Evolutionary conservation across 2,888 invertebrate genomes (phyloP), one percentile per base, ranked within the genome.

Genomic region (Lordiphosa fenestrarum): DNA sequence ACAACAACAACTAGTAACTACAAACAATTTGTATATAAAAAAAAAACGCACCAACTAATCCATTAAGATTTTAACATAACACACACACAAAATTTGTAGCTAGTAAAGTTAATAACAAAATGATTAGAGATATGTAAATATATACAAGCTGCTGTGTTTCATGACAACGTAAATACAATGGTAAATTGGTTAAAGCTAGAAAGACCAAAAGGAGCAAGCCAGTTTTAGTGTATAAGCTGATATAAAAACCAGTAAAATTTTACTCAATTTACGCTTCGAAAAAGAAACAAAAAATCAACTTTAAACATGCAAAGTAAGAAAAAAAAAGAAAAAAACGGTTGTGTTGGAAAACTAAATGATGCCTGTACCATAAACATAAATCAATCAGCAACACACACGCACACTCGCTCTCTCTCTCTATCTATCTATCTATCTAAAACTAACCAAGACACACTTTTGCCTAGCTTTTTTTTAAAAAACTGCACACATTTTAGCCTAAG

Each of bases 41-140:
- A 84, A 82, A 63, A 72, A 82, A 84, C 80, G 81, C 81, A 84
- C 81, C 81, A 82, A 82, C 73, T 82, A 84, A 59, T 75, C 53
- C 70, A 81, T 81, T 81, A 81, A 84, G 84, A 69, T 74, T 82
- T 82, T 82, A 77, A 73, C 59, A 64, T 56, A 33, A 55, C 53
- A 64, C 67, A 62, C 56, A 57, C 44, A 47, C 55, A 40, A 46
- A 58, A 21, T 36, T 47, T 56, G 73, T 82, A 82, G 83, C 35
- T 77, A 77, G 71, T 77, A 66, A 67, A 51, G 65, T 66, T 68
- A 72, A 46, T 53, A 57, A 61, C 53, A 51, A 39, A 13, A 21
- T 39, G 23, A 7, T 40, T 38, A 56, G 48, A 64, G 64, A 51
- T 62, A 62, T 84, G 72, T 82, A 82, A 73, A 83, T 77, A 82